phyloP scores from a whole-genome alignment of 1,140 invertebrate genomes.

The Nylanderia fulva region DNA sequence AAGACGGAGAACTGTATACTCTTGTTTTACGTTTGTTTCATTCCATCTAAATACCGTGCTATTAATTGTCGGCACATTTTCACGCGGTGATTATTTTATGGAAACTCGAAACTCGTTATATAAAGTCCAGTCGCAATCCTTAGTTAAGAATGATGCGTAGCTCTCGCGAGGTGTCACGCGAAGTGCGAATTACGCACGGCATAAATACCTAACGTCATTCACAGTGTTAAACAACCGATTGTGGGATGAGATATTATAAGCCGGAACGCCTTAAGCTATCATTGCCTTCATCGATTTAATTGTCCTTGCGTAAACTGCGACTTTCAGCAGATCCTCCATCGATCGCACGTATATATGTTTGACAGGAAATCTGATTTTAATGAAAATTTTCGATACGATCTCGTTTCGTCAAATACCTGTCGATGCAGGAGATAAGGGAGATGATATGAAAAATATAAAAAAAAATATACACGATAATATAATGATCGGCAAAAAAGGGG shows the following conservation, averaged over 20 bases:
- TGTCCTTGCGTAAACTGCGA: background rate
- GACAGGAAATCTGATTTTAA: constrained; percentile 8
- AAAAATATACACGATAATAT: too few relatives aligned
- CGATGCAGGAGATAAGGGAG: background rate
- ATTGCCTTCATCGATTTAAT: background rate
- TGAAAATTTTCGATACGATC: background rate
- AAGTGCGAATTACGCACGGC: background rate
- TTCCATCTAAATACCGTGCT: background rate
- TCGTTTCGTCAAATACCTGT: constrained; percentile 2
- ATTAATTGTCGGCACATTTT: background rate
- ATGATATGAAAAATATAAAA: background rate
- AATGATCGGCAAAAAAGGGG: background rate
- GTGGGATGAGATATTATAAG: background rate
- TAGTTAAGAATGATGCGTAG: background rate
- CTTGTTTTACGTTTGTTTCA: background rate
- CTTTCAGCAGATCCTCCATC: background rate
- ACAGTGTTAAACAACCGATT: constrained; percentile 10
- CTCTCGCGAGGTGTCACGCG: background rate
- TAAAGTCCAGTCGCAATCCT: background rate
- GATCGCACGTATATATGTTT: background rate
- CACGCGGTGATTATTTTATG: background rate
- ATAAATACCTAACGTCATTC: constrained; percentile 4
- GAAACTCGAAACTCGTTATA: too few relatives aligned
- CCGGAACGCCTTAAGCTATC: background rate
- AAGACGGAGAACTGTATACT: background rate